Conservation (phyloP, 2,888 invertebrate genomes). For the Heliconius hortense region DNA sequence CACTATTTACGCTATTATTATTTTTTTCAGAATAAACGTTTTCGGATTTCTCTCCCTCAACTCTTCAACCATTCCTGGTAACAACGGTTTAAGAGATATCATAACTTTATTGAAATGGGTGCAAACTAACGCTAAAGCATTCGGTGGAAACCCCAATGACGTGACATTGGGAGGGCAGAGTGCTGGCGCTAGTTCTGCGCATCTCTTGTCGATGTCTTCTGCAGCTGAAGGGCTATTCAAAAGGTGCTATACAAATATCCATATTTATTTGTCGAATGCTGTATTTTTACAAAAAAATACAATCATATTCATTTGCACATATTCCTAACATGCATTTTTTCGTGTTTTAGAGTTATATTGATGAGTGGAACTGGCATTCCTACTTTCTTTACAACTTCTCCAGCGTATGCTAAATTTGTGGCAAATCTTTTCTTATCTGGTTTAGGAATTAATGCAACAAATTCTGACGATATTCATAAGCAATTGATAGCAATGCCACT, state of each 20-base stretch:
- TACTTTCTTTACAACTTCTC: conserved; percentile 59
- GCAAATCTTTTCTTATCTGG: conserved; percentile 56
- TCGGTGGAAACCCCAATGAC: conserved; percentile 69
- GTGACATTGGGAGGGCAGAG: conserved; percentile 74
- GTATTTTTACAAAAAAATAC: too few relatives aligned
- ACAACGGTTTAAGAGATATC: conserved; percentile 72
- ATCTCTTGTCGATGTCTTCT: conserved; percentile 63
- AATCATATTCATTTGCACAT: conserved; percentile 1
- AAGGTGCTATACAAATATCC: conserved; percentile 50
- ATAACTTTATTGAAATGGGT: conserved; percentile 72
- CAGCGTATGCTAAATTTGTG: conserved; percentile 54
- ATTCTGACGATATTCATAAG: conserved; percentile 57
- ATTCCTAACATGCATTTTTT: not conserved
- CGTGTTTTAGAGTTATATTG: conserved; percentile 60
- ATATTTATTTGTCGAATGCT: not conserved
- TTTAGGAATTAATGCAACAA: conserved; percentile 69
- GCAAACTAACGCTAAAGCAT: conserved; percentile 58
- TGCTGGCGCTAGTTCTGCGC: conserved; percentile 64
- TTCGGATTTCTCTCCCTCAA: conserved; percentile 73
- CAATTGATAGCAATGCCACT: conserved; percentile 58
- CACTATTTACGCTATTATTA: not conserved
- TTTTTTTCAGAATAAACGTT: conserved; percentile 65
- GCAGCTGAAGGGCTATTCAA: conserved; percentile 62
- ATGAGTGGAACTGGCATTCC: conserved; percentile 66
- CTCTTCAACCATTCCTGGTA: conserved; percentile 66